Base-by-base conservation (phyloP, 2,797 vertebrate species). In the Heterohyrax brucei region DNA sequence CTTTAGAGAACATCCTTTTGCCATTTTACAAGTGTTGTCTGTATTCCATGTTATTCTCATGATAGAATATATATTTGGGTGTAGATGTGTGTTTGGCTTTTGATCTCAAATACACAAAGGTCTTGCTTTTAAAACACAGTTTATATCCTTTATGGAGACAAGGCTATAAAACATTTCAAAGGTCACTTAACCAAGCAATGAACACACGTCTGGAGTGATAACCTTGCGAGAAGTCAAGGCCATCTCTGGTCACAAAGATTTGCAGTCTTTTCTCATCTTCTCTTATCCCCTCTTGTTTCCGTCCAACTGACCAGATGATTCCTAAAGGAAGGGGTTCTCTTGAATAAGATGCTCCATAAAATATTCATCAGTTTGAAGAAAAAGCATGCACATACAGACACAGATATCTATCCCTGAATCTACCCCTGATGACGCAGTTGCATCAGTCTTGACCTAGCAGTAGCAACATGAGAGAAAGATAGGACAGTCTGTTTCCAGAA, bases 111-210 rank as follows among this genome's bases (percentile, higher is more conserved):
- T 22, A 92, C 44, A 66, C 89, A 64, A 70, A 64, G 68, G 56
- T 75, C 46, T 28, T 0, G 1, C 56, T 91, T 46, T 77, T 61
- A 18, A 50, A 62, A 87, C 10, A 5, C 16, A 61, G 24, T 56
- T 82, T 24, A 93, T 68, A 64, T n/a, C 53, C 59, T 68, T 59
- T 87, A 56, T 39, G 13, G 83, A 73, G 59, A 86, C 12, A 0
- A 50, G 30, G 78, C 91, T 62, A 72, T 10, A 85, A 50, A 72
- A 72, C 28, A 81, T 77, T 39, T 95, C 94, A 72, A 94, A 96
- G 96, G 86, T 94, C 62, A 0, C 28, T 62, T 64, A 61, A 53
- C 46, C 3, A 18, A 53, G 76, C 79, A 77, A 72, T 86, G 46
- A 62, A 39, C 83, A 39, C 70, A 59, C 1, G 26, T 4, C 39